Conservation (phyloP, 2,113 vertebrate genomes). For the Odocoileus hemionus region DNA sequence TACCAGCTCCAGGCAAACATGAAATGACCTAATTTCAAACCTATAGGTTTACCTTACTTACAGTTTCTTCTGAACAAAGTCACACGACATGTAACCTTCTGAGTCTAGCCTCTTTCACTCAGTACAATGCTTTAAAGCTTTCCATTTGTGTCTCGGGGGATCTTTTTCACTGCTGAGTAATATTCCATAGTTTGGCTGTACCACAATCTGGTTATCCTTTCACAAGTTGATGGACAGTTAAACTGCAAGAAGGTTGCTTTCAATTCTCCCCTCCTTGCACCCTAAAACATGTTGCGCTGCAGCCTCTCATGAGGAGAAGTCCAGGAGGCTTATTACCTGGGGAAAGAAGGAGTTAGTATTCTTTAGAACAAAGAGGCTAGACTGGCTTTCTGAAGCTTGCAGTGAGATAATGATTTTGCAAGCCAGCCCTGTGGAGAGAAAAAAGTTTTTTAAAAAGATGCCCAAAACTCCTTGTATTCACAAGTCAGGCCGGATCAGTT, state of each 20-base stretch:
- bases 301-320: background rate
- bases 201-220: background rate
- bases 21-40: background rate
- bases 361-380: background rate
- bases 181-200: rapidly evolving
- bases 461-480: background rate
- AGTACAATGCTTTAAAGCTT: background rate
- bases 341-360: background rate
- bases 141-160: background rate
- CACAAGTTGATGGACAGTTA: background rate
- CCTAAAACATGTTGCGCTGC: background rate
- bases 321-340: background rate
- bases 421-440: background rate
- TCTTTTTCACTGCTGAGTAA: background rate
- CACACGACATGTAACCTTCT: background rate
- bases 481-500: background rate
- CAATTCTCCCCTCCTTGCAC: background rate
- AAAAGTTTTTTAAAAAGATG: background rate
- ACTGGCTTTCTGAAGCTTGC: background rate
- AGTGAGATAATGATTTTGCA: background rate
- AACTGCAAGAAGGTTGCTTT: background rate
- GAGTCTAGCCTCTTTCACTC: background rate
- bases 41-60: background rate
- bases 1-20: background rate
- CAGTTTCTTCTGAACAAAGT: background rate